Evolutionary conservation across 1,140 invertebrate species (phyloP).

Genomic region (Pseudomyrmex concolor): DNA sequence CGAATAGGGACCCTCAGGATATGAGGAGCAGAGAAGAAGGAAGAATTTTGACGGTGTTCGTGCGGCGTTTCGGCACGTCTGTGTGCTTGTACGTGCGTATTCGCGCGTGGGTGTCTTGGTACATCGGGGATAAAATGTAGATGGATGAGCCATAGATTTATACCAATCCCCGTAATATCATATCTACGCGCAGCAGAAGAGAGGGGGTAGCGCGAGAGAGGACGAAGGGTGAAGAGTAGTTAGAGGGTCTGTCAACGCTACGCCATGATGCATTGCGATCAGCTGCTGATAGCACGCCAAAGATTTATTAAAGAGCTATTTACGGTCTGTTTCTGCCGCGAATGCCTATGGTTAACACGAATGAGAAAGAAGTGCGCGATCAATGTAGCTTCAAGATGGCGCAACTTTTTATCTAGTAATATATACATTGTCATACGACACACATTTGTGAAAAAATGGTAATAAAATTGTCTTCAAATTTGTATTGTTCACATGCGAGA

Average conservation of each 20-base stretch:
- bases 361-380: slow-evolving; percentile 27
- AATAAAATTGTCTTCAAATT: not conserved
- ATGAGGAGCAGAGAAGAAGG: slow-evolving; percentile 59
- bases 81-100: slow-evolving; percentile 33
- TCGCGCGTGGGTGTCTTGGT: slow-evolving; percentile 63
- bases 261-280: slow-evolving; percentile 81
- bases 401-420: not conserved
- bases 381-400: not conserved
- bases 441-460: not conserved
- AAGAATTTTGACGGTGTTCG: slow-evolving; percentile 57
- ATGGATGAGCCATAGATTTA: slow-evolving; percentile 83
- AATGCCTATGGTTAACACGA: slow-evolving; percentile 31
- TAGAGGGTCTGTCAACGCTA: slow-evolving; percentile 80
- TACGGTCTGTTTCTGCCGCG: slow-evolving; percentile 51
- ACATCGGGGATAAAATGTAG: slow-evolving; percentile 81
- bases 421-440: not conserved
- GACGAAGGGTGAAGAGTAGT: slow-evolving; percentile 73
- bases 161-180: slow-evolving; percentile 81
- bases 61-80: slow-evolving; percentile 19
- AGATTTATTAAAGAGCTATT: slow-evolving; percentile 80
- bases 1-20: slow-evolving; percentile 53
- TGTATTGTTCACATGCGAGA: not conserved
- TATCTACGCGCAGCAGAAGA: slow-evolving; percentile 70
- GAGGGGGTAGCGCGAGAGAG: slow-evolving; percentile 67
- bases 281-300: slow-evolving; percentile 79